These are phyloP conservation scores for Geotrupes spiniger DNA, from an alignment of 2,888 invertebrate genomes.

Conservation along the genomic window DNA sequence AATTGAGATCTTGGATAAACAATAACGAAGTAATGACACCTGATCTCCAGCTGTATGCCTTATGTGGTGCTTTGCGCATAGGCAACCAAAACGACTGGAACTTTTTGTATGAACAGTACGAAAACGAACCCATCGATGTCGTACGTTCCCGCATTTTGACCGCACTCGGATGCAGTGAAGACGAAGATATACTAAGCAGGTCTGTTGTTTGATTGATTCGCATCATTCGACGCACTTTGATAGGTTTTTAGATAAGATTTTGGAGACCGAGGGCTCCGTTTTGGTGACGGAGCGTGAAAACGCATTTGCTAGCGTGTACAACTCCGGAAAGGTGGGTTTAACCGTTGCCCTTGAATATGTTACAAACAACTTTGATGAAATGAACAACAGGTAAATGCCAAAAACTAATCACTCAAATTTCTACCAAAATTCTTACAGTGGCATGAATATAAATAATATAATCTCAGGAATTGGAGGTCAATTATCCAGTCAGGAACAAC, in stretches of 20 bases:
- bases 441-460: constrained; percentile 10
- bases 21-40: constrained; percentile 1
- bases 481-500: constrained; percentile 4
- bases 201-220: not conserved
- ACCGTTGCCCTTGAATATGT: constrained; percentile 3
- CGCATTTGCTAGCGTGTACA: constrained; percentile 11
- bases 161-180: constrained; percentile 9
- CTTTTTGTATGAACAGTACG: constrained; percentile 2
- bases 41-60: constrained; percentile 9
- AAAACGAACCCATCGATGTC: constrained; percentile 7
- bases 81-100: constrained; percentile 8
- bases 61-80: constrained; percentile 8
- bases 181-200: constrained; percentile 6
- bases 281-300: constrained; percentile 7
- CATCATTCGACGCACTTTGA: not conserved
- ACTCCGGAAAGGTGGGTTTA: constrained; percentile 6
- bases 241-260: constrained; percentile 5
- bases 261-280: not conserved
- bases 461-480: constrained; percentile 5
- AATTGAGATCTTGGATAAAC: constrained; percentile 4
- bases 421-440: no score
- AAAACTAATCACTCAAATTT: no score
- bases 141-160: constrained; percentile 3
- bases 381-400: constrained; percentile 1
- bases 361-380: not conserved